Conservation (phyloP, 2,888 invertebrate genomes). For the Tupiocoris notatus region DNA sequence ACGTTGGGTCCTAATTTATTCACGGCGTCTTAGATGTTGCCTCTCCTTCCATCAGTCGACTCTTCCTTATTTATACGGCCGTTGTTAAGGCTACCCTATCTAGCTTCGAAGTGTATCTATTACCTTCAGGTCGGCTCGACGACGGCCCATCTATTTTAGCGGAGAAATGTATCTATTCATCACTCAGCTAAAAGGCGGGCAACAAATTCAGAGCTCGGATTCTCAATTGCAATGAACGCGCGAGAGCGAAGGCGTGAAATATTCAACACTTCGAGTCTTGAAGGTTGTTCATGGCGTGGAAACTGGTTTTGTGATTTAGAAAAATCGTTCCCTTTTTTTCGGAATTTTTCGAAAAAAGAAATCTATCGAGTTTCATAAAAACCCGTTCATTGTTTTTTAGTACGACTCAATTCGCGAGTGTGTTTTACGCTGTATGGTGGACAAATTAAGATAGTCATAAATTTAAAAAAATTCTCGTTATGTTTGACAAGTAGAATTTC, state of each 20-base stretch:
- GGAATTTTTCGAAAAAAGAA: no score
- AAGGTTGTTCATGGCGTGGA: no score
- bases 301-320: no score
- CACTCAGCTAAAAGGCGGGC: not conserved
- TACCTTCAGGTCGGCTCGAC: not conserved
- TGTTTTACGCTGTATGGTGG: no score
- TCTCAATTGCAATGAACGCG: not conserved
- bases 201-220: not conserved
- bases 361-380: no score
- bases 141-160: not conserved
- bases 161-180: not conserved
- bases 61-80: not conserved
- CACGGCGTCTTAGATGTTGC: not conserved
- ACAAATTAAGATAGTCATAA: no score
- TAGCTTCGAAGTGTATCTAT: not conserved
- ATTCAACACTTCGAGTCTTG: no score
- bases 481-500: no score
- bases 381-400: no score
- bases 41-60: not conserved
- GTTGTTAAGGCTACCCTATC: not conserved
- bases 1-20: conserved; percentile 13
- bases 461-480: no score
- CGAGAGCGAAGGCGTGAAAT: not conserved
- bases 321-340: no score
- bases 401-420: no score